phyloP scores from a whole-genome alignment of 2,797 vertebrate genomes.

The Periophthalmus magnuspinnatus region DNA sequence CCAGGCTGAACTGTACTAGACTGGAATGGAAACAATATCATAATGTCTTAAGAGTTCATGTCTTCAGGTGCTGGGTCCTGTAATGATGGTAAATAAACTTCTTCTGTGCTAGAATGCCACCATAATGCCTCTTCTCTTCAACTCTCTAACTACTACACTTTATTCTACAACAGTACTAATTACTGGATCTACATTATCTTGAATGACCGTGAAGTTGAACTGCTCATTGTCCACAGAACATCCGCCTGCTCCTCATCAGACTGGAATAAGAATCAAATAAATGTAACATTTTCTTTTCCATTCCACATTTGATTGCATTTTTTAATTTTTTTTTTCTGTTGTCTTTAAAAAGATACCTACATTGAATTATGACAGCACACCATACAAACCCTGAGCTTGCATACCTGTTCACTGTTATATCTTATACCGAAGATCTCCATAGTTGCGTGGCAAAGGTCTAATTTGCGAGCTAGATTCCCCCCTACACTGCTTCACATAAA shows the following conservation, averaged over 20 bases:
- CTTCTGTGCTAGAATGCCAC: too few relatives aligned
- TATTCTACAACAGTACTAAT: neutral
- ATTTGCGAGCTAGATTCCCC: neutral
- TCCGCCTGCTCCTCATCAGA: too few relatives aligned
- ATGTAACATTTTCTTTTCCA: neutral
- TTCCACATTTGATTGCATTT: neutral
- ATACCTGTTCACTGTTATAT: neutral
- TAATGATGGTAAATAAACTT: too few relatives aligned
- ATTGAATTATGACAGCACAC: neutral
- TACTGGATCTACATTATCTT: neutral
- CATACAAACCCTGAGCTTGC: neutral
- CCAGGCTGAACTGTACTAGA: too few relatives aligned
- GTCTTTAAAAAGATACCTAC: neutral
- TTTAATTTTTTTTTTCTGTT: neutral
- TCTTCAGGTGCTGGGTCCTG: too few relatives aligned
- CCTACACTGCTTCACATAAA: neutral
- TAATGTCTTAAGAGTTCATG: too few relatives aligned
- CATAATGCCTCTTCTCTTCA: too few relatives aligned
- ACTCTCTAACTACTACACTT: too few relatives aligned
- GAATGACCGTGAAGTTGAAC: neutral
- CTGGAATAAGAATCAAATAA: too few relatives aligned
- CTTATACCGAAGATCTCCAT: constrained; percentile 1
- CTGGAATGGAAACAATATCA: too few relatives aligned
- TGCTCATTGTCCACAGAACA: neutral
- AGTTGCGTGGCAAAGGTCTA: constrained; percentile 1